Base-by-base conservation (phyloP, 1,140 invertebrate genomes). In the Trichonephila clavipes region DNA sequence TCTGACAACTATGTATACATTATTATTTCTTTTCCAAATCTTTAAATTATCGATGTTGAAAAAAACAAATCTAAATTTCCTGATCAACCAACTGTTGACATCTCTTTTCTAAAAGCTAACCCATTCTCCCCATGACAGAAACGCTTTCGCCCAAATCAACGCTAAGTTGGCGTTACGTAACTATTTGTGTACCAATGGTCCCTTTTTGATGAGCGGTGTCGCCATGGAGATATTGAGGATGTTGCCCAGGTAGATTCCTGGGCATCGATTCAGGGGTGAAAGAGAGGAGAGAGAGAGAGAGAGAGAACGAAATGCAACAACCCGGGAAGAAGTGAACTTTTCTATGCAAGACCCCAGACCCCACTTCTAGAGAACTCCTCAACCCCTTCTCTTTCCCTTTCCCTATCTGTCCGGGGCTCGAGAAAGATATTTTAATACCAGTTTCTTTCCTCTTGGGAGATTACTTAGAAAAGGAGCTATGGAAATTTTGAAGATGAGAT, bases 271-370 rank as follows among this genome's bases (percentile, higher is more conserved):
- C 24, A 77, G 21, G 12, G 34, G 34, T 40, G 34, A 40, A 40
- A 40, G 34, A 40, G 34, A 40, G 34, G 72, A 18, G 51, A 10
- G 72, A 18, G 44, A 8, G 44, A n/a, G 72, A 18, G 51, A 10
- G 72, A 51, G 51, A 51, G 51, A 51, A 51, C 51, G 51, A 28
- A 18, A 18, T 34, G 72, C 72, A 77, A 77, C 72, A 77, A 77
- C 72, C 72, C 72, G 72, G 72, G 72, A 77, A 77, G 72, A 77
- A 77, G 72, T 77, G 72, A 77, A 77, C 72, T 77, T 77, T 77
- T 77, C 72, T 77, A 24, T 14, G 28, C 24, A 18, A 64, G 28
- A 28, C 72, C 34, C 72, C 34, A 12, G 28, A 14, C 16, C 62
- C 62, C n/a, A 69, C 66, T 69, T 14, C 66, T 24, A 10, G 66